Evolutionary conservation across 1,140 invertebrate genomes (phyloP), one percentile per base, ranked within the genome.

Genomic region (Heliconius eleuchia): DNA sequence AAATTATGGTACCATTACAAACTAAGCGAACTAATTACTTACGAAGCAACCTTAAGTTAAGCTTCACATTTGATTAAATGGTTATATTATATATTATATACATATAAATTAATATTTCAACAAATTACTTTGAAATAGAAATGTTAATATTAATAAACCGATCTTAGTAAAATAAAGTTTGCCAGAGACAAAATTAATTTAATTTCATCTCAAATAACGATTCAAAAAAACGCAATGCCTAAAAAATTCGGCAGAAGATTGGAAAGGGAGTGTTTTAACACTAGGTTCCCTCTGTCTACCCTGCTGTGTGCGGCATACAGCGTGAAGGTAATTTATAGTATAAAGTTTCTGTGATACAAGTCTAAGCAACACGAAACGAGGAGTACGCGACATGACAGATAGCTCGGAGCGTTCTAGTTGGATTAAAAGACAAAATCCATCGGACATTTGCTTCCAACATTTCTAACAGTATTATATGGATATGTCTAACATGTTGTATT

Each of bases 371-470:
- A 70, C 30, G 74, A 23, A 66, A 55, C 74, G 72, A 55, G 18
- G 37, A 66, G 37, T 79, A 52, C 42, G 42, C 73, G 73, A 79
- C 77, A 74, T 79, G 73, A 79, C 73, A 74, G 77, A 74, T 74
- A 37, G 74, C 57, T 76, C 73, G 8, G 73, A 37, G 50, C 42
- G 50, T 34, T 66, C 23, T 27, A 27, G 23, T 27, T 34, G 50
- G 73, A 74, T 74, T 74, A 74, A 55, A 55, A 30, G 46, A 34
- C 73, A 50, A 74, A 74, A 74, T 74, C 34, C 73, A 57, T 74
- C 42, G 73, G 73, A 74, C 73, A 50, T 74, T 74, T 3, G 57
- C 57, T 27, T 66, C 0, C 2, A 16, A 66, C 57, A 66, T 27
- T 66, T 30, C 23, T 3, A 66, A 30, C 11, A 27, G 8, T 66